Conservation (phyloP, 1,140 invertebrate species). For the Trichonephila clavata region DNA sequence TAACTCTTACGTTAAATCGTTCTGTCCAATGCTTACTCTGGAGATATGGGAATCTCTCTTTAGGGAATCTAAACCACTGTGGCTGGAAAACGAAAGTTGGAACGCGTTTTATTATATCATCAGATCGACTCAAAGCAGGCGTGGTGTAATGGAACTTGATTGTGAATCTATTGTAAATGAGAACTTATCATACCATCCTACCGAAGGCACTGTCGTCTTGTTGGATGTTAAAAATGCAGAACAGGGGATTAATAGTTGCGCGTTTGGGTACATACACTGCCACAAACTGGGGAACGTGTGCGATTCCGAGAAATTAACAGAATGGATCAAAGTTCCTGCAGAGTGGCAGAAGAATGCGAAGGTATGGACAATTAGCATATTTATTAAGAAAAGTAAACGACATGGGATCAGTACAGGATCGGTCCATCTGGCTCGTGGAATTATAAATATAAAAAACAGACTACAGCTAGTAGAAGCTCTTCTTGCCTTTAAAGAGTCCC, state of each 20-base stretch:
- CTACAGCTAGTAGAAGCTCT: slow-evolving; percentile 26
- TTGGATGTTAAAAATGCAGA: background rate
- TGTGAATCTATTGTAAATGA: slow-evolving; percentile 79
- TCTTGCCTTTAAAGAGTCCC: slow-evolving; percentile 3
- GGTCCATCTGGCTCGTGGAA: slow-evolving; percentile 7
- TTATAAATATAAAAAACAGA: slow-evolving; percentile 30
- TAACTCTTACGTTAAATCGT: slow-evolving; percentile 20
- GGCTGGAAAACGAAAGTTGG: background rate
- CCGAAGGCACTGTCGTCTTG: slow-evolving; percentile 43
- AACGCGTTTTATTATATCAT: slow-evolving; percentile 12
- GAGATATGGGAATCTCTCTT: slow-evolving; percentile 53
- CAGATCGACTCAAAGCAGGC: background rate
- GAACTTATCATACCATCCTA: background rate
- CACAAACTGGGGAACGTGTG: background rate
- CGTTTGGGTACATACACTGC: slow-evolving; percentile 35
- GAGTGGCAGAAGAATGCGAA: slow-evolving; percentile 21
- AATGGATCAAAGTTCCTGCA: background rate
- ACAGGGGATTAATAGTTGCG: background rate
- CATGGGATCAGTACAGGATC: background rate
- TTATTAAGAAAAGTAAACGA: slow-evolving; percentile 1
- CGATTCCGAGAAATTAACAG: no score
- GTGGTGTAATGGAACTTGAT: slow-evolving; percentile 72
- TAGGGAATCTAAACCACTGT: background rate
- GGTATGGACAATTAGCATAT: background rate
- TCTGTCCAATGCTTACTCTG: slow-evolving; percentile 16